Evolutionary conservation across 2,113 vertebrate genomes (phyloP), one percentile per base, ranked within the genome.

Genomic region (Ceratotherium simum): DNA sequence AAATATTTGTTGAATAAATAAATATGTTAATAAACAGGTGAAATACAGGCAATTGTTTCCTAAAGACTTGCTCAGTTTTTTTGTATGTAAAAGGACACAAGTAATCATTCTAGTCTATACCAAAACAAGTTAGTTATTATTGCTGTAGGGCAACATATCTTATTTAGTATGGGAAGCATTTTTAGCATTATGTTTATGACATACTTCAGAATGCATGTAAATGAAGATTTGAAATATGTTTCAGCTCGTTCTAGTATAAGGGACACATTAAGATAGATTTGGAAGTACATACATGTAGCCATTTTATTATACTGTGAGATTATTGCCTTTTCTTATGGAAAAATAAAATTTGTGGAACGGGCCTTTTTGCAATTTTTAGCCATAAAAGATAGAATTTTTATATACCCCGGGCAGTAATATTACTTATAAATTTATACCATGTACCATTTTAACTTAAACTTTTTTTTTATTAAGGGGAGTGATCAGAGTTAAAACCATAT

Each of bases 301-400:
- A 73, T 97, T 98, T 99, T 98, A 99, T 98, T 99, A 98, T 95
- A 93, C 92, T 97, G 79, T 98, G 95, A 99, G 99, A 99, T 98
- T 98, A 98, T 36, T 97, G 46, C 65, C 98, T 91, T 90, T 58
- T 96, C 80, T 93, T 96, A 98, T 91, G 91, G 69, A 98, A 98
- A 93, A 98, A 98, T 98, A 98, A 98, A 98, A 98, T 98, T 97
- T 98, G 94, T 94, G 56, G 81, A 98, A 97, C 97, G n/a, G 51
- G 2, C 39, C 39, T 97, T 98, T 97, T 95, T 96, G 96, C 62
- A 98, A 95, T 98, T 98, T 97, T 97, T 97, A 92, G 96, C 84
- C 93, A 87, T 98, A 98, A 98, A 98, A 2, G 60, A 90, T 89
- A 98, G 51, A 92, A 94, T 97, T 69, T 73, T 98, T 98, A 98